A percentile compares a stretch with the other conserved stretches of the same genome.
These are phyloP conservation scores for Microcebus murinus DNA, from an alignment of 2,113 vertebrate species.

Conservation along the genomic window DNA sequence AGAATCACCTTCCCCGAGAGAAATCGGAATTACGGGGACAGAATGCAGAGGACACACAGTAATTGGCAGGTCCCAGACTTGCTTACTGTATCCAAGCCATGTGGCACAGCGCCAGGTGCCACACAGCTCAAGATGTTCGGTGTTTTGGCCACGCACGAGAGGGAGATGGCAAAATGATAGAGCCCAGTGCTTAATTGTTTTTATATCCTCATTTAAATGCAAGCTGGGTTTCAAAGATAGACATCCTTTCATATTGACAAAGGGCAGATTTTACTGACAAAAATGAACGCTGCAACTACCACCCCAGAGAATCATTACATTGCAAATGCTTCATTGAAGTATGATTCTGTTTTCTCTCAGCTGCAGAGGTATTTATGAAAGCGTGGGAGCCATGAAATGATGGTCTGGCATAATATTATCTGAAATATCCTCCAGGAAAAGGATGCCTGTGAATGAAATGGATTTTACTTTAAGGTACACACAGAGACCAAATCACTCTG, in stretches of 20 bases:
- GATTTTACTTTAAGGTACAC: not conserved
- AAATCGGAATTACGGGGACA: not conserved
- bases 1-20: not conserved
- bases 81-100: not conserved
- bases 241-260: not conserved
- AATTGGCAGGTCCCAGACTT: not conserved
- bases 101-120: constrained; percentile 38
- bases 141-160: not conserved
- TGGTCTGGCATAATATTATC: not conserved
- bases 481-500: not conserved
- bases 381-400: not conserved
- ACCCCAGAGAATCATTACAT: not conserved
- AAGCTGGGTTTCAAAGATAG: not conserved
- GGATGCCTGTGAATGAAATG: not conserved
- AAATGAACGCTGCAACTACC: not conserved
- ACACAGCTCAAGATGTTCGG: fast-evolving
- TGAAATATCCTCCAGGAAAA: not conserved
- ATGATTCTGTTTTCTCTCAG: not conserved
- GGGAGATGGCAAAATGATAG: not conserved
- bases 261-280: constrained; percentile 9
- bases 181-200: constrained; percentile 16
- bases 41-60: not conserved
- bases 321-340: not conserved
- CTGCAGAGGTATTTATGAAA: not conserved
- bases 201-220: constrained; percentile 3